Evolutionary conservation across 1,140 invertebrate genomes (phyloP).

Genomic region (Matsumurasca onukii): DNA sequence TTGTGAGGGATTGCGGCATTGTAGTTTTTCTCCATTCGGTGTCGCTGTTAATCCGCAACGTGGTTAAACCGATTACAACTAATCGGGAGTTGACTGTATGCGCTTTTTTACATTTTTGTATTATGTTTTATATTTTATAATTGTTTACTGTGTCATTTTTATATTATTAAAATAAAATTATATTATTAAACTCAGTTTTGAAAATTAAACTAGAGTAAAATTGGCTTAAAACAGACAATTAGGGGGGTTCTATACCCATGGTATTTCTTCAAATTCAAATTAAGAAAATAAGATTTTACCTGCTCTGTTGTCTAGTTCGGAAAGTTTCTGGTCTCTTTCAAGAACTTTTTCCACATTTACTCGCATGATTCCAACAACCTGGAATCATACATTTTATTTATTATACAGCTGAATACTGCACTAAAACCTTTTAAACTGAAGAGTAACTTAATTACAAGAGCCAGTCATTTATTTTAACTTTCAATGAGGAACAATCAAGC

Average conservation of each 20-base stretch:
- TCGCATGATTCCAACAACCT: slow-evolving; percentile 93
- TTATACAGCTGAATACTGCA: too few species aligned
- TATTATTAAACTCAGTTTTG: not conserved
- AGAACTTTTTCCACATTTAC: slow-evolving; percentile 97
- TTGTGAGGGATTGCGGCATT: too few species aligned
- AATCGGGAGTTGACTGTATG: too few species aligned
- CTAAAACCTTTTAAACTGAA: too few species aligned
- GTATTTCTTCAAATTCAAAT: not conserved
- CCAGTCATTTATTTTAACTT: too few species aligned
- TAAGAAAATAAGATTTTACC: slow-evolving; percentile 55
- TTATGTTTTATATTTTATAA: not conserved
- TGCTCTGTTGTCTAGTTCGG: slow-evolving; percentile 94
- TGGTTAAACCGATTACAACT: too few species aligned
- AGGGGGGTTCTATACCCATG: not conserved
- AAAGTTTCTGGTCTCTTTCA: slow-evolving; percentile 94
- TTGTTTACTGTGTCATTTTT: not conserved
- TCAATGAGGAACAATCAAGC: too few species aligned
- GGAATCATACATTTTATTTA: slow-evolving; percentile 33
- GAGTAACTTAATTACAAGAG: too few species aligned
- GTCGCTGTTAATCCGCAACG: too few species aligned
- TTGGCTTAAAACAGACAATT: not conserved
- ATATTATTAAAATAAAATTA: not conserved
- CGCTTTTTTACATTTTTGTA: too few species aligned
- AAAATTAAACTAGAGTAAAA: not conserved
- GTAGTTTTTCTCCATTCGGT: too few species aligned